These are phyloP conservation scores for Eumacrocentrus americanus DNA, from an alignment of 2,888 invertebrate species.

Conservation along the genomic window DNA sequence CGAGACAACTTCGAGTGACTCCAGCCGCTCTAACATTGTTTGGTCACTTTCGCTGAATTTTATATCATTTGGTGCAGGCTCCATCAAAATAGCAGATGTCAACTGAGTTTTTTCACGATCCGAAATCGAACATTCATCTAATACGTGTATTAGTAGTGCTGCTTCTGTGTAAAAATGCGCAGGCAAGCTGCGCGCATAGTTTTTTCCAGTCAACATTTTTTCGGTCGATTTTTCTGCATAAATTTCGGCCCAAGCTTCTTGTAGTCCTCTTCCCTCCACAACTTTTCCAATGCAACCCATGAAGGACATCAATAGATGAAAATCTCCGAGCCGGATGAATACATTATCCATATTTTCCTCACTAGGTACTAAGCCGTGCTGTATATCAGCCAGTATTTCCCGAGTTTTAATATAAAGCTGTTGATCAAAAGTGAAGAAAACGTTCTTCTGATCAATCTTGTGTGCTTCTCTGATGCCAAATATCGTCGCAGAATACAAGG, in stretches of 20 bases:
- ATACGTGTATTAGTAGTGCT: neutral
- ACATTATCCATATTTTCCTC: neutral
- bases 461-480: neutral
- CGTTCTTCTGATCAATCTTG: neutral
- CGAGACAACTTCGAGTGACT: neutral
- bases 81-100: neutral
- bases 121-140: neutral
- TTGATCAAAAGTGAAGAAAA: conserved; percentile 16
- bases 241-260: conserved; percentile 1
- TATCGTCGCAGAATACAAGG: conserved; percentile 11
- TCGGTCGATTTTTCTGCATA: conserved; percentile 8
- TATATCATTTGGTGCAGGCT: neutral
- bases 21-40: neutral
- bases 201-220: neutral
- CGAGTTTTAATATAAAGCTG: conserved; percentile 12
- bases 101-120: neutral
- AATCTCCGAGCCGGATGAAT: conserved; percentile 10
- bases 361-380: neutral
- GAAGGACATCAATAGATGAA: conserved; percentile 15
- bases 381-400: conserved; percentile 9
- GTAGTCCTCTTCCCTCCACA: conserved; percentile 7
- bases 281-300: conserved; percentile 8
- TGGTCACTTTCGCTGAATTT: neutral
- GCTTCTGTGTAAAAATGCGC: neutral
- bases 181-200: neutral